phyloP scores from a whole-genome alignment of 2,797 vertebrate species.

The Botia almorhae region DNA sequence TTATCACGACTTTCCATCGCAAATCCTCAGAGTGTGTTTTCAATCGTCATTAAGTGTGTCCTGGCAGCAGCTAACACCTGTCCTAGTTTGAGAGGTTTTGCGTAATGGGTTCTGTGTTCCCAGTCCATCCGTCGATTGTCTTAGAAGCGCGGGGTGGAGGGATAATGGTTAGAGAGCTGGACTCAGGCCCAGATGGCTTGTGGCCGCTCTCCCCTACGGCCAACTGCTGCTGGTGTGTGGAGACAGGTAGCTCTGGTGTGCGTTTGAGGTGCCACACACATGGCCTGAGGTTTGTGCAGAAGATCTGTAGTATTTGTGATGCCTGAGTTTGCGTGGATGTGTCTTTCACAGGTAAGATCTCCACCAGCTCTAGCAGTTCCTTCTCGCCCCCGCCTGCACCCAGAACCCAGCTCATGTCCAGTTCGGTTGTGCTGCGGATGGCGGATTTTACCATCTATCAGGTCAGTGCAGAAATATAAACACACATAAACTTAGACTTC shows the following conservation, averaged over 20 bases:
- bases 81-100: slow-evolving; percentile 29
- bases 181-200: slow-evolving; percentile 73
- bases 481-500: not conserved
- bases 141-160: slow-evolving; percentile 73
- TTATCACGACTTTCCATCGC: not conserved
- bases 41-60: not conserved
- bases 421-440: slow-evolving; percentile 94
- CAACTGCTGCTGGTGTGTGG: slow-evolving; percentile 78
- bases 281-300: slow-evolving; percentile 48
- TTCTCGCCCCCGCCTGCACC: slow-evolving; percentile 79
- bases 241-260: slow-evolving; percentile 79
- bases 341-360: slow-evolving; percentile 76
- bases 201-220: slow-evolving; percentile 70
- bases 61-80: slow-evolving; percentile 15
- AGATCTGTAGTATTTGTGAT: slow-evolving; percentile 10
- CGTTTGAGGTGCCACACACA: slow-evolving; percentile 59
- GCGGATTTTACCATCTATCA: slow-evolving; percentile 98
- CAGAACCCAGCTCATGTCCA: slow-evolving; percentile 93
- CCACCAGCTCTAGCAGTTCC: slow-evolving; percentile 76
- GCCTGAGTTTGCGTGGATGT: slow-evolving; percentile 34
- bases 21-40: slow-evolving; percentile 4
- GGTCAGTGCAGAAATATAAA: slow-evolving; percentile 72
- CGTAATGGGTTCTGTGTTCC: slow-evolving; percentile 73
- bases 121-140: slow-evolving; percentile 69
- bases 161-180: slow-evolving; percentile 80